phyloP scores from a whole-genome alignment of 2,113 vertebrate genomes.

The Aix galericulata region DNA sequence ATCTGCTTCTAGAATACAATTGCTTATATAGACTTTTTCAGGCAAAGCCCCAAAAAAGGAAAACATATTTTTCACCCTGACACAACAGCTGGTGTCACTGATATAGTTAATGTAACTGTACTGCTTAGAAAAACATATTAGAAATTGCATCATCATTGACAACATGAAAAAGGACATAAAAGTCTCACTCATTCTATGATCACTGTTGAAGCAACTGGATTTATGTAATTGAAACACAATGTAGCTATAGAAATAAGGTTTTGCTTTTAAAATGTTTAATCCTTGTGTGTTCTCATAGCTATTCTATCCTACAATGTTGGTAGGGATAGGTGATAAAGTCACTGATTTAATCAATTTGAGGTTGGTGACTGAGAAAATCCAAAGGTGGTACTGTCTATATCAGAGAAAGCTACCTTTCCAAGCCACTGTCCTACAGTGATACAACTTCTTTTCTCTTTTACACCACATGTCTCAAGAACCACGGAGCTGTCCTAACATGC shows the following conservation, averaged over 20 bases:
- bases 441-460: not conserved
- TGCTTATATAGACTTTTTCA: conserved; percentile 24
- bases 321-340: not conserved
- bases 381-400: not conserved
- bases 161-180: not conserved
- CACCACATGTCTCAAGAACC: not conserved
- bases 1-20: conserved; percentile 50
- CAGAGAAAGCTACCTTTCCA: not conserved
- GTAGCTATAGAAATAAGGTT: not conserved
- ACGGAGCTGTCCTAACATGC: not conserved
- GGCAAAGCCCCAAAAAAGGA: not conserved
- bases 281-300: not conserved
- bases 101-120: not conserved
- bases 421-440: rapidly evolving
- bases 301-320: not conserved
- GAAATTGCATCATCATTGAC: not conserved
- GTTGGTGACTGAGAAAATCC: not conserved
- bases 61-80: conserved; percentile 48
- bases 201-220: not conserved
- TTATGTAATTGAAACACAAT: not conserved
- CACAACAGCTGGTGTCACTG: conserved; percentile 35
- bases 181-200: not conserved
- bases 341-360: not conserved
- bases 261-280: not conserved
- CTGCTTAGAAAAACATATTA: not conserved